Evolutionary conservation across 37 sponge, comb jelly and placozoan genomes (phyloP).

Genomic region (Eunapius fragilis): DNA sequence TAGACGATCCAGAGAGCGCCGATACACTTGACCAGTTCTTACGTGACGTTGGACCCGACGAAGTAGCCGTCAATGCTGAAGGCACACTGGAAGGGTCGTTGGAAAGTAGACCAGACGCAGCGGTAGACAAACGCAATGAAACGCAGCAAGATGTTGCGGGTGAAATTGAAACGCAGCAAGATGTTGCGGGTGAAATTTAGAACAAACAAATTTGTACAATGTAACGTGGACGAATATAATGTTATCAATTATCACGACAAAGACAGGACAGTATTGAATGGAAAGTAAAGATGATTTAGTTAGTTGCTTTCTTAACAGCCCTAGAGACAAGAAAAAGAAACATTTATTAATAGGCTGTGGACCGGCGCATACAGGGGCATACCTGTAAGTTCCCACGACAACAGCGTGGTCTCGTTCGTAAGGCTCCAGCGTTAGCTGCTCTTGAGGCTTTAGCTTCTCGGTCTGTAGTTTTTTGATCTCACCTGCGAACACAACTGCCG

Average conservation of each 20-base stretch:
- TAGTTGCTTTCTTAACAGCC: neutral
- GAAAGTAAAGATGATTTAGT: neutral
- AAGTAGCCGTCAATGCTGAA: neutral
- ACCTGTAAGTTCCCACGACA: constrained; percentile 95
- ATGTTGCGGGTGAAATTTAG: neutral
- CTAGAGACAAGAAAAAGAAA: neutral
- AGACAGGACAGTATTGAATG: neutral
- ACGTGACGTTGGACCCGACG: constrained; percentile 43
- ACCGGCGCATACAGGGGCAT: too few species aligned
- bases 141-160: neutral
- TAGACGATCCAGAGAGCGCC: constrained; percentile 68
- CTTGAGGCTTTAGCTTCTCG: constrained; percentile 96
- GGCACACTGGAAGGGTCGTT: neutral
- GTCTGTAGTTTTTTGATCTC: constrained; percentile 94
- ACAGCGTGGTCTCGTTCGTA: constrained; percentile 99
- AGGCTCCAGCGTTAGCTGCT: constrained; percentile 96
- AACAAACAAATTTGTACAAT: neutral
- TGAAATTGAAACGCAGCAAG: neutral
- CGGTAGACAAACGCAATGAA: neutral
- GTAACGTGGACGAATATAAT: neutral
- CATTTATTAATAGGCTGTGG: neutral
- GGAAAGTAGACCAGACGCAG: neutral
- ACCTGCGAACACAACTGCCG: constrained; percentile 95
- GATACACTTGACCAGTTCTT: constrained; percentile 63
- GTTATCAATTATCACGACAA: neutral